phyloP scores from a whole-genome alignment of 2,888 invertebrate genomes.

The Pollenia griseotomentosa region DNA sequence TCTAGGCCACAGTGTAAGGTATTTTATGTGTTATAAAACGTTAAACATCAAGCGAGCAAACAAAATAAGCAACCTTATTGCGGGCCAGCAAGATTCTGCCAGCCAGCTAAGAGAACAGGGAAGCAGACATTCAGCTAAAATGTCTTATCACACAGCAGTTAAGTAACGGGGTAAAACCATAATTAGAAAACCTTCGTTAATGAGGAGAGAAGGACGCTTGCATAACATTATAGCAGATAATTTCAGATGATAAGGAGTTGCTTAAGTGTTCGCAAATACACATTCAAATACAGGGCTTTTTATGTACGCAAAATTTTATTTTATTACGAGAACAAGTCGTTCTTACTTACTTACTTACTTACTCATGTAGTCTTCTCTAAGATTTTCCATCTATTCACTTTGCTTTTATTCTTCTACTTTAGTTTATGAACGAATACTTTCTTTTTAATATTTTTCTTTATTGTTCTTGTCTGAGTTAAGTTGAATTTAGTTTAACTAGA shows the following conservation, averaged over 20 bases:
- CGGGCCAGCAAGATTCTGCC: background rate
- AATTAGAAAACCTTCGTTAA: conserved; percentile 43
- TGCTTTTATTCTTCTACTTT: background rate
- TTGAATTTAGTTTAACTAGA: conserved; percentile 29
- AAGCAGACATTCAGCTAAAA: background rate
- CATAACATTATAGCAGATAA: conserved; percentile 21
- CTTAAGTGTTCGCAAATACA: background rate
- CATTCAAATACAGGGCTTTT: no score
- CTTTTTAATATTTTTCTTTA: no score
- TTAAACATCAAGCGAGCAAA: conserved; percentile 4
- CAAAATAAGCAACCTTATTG: background rate
- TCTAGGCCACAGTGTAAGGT: background rate
- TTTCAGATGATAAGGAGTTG: conserved; percentile 23
- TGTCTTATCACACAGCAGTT: background rate
- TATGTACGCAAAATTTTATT: no score
- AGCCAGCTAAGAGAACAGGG: background rate
- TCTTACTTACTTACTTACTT: no score
- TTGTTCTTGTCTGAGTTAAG: conserved; percentile 9
- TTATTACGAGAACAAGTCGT: no score
- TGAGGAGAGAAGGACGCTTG: conserved; percentile 6
- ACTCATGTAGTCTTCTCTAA: no score
- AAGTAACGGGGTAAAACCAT: conserved; percentile 8
- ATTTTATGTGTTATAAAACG: background rate
- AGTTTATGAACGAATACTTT: background rate
- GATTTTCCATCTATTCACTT: no score